These are phyloP conservation scores for Silurus lanzhouensis DNA, from an alignment of 2,797 vertebrate species.

Conservation along the genomic window DNA sequence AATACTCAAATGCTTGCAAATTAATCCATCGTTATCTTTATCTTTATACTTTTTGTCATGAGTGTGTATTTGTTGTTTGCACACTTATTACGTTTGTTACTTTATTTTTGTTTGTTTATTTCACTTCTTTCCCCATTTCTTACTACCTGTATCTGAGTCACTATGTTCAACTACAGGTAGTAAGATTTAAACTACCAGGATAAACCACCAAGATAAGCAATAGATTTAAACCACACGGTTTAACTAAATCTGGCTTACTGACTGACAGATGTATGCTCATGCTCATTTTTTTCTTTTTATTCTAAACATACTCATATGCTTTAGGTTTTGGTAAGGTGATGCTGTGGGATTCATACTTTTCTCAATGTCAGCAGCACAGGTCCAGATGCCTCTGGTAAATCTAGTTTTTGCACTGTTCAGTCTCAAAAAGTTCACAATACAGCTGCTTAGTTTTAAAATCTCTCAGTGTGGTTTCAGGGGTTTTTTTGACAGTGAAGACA, in stretches of 20 bases:
- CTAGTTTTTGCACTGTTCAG: background rate
- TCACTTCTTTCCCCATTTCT: no score
- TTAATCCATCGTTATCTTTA: background rate
- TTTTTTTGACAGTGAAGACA: background rate
- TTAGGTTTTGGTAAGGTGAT: background rate
- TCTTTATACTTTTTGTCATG: background rate
- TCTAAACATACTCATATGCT: background rate
- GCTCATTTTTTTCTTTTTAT: background rate
- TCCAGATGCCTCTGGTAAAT: slow-evolving; percentile 8
- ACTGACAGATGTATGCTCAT: background rate
- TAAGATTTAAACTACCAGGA: no score
- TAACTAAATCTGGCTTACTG: background rate
- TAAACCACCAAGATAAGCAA: background rate
- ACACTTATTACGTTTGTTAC: no score
- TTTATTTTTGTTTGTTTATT: no score
- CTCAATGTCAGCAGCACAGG: background rate
- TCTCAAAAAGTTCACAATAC: no score
- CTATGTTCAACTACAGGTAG: no score
- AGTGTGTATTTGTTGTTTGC: background rate
- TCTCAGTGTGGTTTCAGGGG: background rate
- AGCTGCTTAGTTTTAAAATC: slow-evolving; percentile 2
- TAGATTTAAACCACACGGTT: background rate
- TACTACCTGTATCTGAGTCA: no score
- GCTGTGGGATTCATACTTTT: slow-evolving; percentile 1
- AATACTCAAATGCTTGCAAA: no score